Evolutionary conservation across 2,797 vertebrate genomes (phyloP).

Genomic region (Nothura maculosa): DNA sequence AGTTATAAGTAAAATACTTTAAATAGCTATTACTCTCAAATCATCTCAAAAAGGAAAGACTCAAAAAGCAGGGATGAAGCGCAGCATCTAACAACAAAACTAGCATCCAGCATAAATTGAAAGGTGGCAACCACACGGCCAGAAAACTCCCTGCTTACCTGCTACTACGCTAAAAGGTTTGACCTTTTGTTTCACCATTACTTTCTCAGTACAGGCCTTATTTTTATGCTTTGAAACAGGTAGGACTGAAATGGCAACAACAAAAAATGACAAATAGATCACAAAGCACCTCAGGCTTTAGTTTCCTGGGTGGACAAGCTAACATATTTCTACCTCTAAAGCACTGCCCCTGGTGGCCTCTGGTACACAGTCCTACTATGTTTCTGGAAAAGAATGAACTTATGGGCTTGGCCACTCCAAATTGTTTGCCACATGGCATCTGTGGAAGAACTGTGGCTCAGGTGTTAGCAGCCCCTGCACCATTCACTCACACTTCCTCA

Average conservation of each 20-base stretch:
- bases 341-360: not conserved
- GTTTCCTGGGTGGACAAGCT: not conserved
- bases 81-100: not conserved
- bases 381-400: not conserved
- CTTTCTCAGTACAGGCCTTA: not conserved
- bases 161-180: not conserved
- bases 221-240: not conserved
- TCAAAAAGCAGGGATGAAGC: not conserved
- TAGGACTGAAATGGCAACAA: not conserved
- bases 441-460: not conserved
- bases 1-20: conserved; percentile 21
- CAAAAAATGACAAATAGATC: not conserved
- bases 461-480: conserved; percentile 5
- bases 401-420: not conserved
- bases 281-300: not conserved
- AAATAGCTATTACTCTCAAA: not conserved
- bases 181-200: conserved; percentile 6
- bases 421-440: not conserved
- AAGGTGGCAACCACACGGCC: not conserved
- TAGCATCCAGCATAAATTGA: not conserved
- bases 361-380: not conserved
- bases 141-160: not conserved
- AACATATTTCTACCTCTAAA: not conserved
- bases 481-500: not conserved
- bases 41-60: not conserved